These are phyloP conservation scores for Morpho deidamia DNA, from an alignment of 2,888 invertebrate genomes.

Conservation along the genomic window DNA sequence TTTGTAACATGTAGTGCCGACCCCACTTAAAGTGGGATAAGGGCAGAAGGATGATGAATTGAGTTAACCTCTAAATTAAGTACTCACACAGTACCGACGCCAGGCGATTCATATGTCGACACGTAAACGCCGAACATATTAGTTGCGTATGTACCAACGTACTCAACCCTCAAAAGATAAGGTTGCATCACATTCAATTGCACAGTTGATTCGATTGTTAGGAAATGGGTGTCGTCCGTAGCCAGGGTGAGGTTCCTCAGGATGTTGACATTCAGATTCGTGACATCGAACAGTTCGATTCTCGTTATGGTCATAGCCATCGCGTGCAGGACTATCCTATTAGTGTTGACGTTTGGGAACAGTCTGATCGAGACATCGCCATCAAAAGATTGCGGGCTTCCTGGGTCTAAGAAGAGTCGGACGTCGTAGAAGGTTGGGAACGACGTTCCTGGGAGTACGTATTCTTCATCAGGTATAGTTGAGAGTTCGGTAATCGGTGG, in stretches of 20 bases:
- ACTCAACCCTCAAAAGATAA: slow-evolving; percentile 76
- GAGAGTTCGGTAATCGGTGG: slow-evolving; percentile 31
- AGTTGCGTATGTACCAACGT: slow-evolving; percentile 73
- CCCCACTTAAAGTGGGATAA: no score
- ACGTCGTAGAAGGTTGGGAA: slow-evolving; percentile 75
- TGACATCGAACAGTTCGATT: slow-evolving; percentile 36
- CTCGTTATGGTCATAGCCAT: slow-evolving; percentile 54
- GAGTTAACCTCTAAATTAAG: neutral
- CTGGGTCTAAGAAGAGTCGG: slow-evolving; percentile 63
- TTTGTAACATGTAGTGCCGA: no score
- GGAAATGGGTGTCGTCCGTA: slow-evolving; percentile 62
- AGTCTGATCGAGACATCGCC: slow-evolving; percentile 67
- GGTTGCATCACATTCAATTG: slow-evolving; percentile 44
- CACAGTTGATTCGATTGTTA: slow-evolving; percentile 58
- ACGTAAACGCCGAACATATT: slow-evolving; percentile 82
- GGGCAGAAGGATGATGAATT: no score
- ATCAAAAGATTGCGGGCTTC: slow-evolving; percentile 50
- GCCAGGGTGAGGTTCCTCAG: slow-evolving; percentile 32
- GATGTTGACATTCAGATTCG: slow-evolving; percentile 29
- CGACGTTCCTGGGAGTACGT: slow-evolving; percentile 74
- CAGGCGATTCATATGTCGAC: slow-evolving; percentile 63
- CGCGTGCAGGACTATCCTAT: slow-evolving; percentile 61
- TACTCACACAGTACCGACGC: slow-evolving; percentile 47
- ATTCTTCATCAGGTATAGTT: slow-evolving; percentile 37
- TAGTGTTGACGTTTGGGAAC: slow-evolving; percentile 37